Evolutionary conservation across 2,888 invertebrate genomes (phyloP), one percentile per base, ranked within the genome.

Genomic region (Cryptops parisi): DNA sequence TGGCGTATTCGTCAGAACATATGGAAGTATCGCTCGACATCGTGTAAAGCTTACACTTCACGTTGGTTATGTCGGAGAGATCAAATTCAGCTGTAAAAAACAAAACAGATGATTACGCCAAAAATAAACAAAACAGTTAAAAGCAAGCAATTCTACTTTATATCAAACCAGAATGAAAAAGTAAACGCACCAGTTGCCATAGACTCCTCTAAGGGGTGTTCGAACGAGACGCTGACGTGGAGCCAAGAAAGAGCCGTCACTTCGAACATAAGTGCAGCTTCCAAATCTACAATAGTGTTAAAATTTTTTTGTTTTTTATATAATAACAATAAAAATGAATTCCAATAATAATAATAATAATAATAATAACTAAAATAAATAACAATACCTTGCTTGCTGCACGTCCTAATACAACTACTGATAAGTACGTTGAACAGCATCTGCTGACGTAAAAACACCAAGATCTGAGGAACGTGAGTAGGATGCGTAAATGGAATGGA

Each of bases 401-500:
- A 81, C 1, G 83, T 78, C 25, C 94, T 76, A 47, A 96, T 84
- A 68, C 93, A 93, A 69, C 90, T 90, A 24, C 82, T 76, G 44
- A 96, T 74, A 41, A 94, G 77, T 19, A 86, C 80, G 69, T 93
- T 94, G 72, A 94, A 93, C 17, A 93, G 75, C 38, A 89, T 83
- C 71, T 96, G 94, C 63, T 90, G 89, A 2, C 93, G 76, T 17
- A 96, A 75, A 58, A 81, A 78, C 39, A 80, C 79, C 38, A 96
- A 76, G 61, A 96, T 84, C 65, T 83, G 82, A 47, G 91, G 83
- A 55, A 93, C 89, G 68, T 91, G 89, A 5, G 84, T 81, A 1
- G 94, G 93, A 71, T 93, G 91, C 0, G 88, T 89, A 72, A 94
- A 94, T 0, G 91, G 90, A 54, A 96, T 82, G 57, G 81, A 82